Evolutionary conservation across 1,140 invertebrate species (phyloP).

Genomic region (Diuraphis noxia): DNA sequence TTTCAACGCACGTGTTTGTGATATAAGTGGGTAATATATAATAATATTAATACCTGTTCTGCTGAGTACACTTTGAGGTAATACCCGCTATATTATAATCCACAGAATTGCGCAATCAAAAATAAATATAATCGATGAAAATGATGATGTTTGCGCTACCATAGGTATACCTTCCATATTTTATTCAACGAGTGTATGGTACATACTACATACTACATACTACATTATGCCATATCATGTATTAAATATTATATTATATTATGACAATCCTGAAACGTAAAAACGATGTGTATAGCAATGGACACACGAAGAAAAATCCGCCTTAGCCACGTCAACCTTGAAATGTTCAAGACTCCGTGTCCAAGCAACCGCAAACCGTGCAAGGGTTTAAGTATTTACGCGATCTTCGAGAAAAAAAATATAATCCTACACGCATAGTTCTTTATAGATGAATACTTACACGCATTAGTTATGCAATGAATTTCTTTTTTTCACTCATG

Average conservation of each 20-base stretch:
- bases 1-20: background rate
- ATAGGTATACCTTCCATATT: too few species aligned
- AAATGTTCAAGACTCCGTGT: constrained; percentile 32
- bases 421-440: background rate
- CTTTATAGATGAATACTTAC: background rate
- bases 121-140: background rate
- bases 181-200: background rate
- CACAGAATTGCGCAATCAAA: background rate
- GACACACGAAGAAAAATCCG: background rate
- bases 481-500: constrained; percentile 7
- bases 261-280: background rate
- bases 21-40: constrained; percentile 3
- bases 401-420: background rate
- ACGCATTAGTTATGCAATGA: constrained; percentile 25
- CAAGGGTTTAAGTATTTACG: background rate
- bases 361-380: constrained; percentile 19
- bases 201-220: background rate
- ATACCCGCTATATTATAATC: background rate
- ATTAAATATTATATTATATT: background rate
- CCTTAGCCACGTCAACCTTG: background rate
- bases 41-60: background rate
- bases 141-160: background rate
- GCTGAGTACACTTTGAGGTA: background rate
- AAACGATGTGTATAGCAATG: background rate
- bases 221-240: too few species aligned